Conservation (phyloP, 2,797 vertebrate species). For the Gallinago nigripennis region DNA sequence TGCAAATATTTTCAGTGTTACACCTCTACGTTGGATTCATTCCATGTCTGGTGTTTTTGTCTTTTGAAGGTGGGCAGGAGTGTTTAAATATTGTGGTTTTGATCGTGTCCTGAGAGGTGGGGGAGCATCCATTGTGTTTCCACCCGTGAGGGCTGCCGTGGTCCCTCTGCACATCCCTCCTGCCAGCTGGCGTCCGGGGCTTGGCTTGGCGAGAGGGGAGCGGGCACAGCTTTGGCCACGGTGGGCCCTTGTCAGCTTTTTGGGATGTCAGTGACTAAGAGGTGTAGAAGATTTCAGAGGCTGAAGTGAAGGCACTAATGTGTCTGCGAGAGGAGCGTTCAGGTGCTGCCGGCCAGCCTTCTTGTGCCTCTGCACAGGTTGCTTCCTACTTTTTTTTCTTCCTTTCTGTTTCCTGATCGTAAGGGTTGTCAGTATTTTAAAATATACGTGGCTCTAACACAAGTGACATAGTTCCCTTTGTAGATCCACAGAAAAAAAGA, state of each 20-base stretch:
- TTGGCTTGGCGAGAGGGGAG: background rate
- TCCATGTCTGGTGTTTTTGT: background rate
- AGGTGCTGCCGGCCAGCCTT: background rate
- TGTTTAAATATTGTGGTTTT: background rate
- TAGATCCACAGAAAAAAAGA: background rate
- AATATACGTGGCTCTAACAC: background rate
- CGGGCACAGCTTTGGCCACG: background rate
- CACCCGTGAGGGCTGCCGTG: background rate
- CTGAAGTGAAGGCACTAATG: background rate
- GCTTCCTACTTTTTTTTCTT: background rate
- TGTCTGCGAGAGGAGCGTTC: background rate
- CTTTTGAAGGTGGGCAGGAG: background rate
- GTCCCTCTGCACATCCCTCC: accelerated
- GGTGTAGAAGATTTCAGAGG: background rate
- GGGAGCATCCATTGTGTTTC: background rate
- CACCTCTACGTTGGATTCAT: background rate
- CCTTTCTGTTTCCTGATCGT: background rate
- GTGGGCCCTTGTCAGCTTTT: background rate
- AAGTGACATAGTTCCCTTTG: background rate
- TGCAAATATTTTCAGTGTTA: background rate
- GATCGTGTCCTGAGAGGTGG: background rate
- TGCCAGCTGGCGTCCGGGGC: accelerated
- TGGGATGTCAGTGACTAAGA: background rate
- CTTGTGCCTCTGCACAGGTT: background rate
- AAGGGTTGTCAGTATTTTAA: background rate